Conservation (phyloP, 1,140 invertebrate genomes). For the Ylistrum balloti region DNA sequence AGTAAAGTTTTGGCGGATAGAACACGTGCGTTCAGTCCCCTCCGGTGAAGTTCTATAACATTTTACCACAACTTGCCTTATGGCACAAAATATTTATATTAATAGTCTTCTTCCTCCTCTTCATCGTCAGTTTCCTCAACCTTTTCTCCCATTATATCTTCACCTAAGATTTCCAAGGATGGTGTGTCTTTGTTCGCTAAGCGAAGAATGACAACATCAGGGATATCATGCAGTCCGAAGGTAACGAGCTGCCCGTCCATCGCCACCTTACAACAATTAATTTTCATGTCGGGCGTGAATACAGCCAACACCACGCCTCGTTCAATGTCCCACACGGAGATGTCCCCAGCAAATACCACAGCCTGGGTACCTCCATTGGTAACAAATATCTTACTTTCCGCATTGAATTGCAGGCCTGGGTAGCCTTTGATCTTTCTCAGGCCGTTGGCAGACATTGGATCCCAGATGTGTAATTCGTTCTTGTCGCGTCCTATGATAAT, state of each 20-base stretch:
- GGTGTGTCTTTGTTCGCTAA: slow-evolving; percentile 66
- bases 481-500: slow-evolving; percentile 78
- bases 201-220: slow-evolving; percentile 86
- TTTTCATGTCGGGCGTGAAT: slow-evolving; percentile 89
- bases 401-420: slow-evolving; percentile 70
- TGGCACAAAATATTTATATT: not conserved
- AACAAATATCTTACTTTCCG: slow-evolving; percentile 77
- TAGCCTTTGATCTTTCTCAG: slow-evolving; percentile 73
- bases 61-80: not conserved
- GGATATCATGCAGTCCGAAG: slow-evolving; percentile 84
- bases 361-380: slow-evolving; percentile 73
- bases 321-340: slow-evolving; percentile 81
- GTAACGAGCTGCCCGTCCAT: slow-evolving; percentile 88
- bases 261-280: slow-evolving; percentile 90
- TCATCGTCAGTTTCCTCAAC: slow-evolving; percentile 74
- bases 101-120: slow-evolving; percentile 75
- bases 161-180: slow-evolving; percentile 61
- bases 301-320: slow-evolving; percentile 88
- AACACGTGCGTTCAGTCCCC: not conserved
- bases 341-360: slow-evolving; percentile 79
- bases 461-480: slow-evolving; percentile 80
- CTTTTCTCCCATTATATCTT: slow-evolving; percentile 77
- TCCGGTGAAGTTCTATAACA: not conserved
- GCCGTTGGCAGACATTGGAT: slow-evolving; percentile 69
- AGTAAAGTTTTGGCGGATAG: not conserved